These are phyloP conservation scores for Choloepus didactylus DNA, from an alignment of 2,797 vertebrate genomes.

Conservation along the genomic window DNA sequence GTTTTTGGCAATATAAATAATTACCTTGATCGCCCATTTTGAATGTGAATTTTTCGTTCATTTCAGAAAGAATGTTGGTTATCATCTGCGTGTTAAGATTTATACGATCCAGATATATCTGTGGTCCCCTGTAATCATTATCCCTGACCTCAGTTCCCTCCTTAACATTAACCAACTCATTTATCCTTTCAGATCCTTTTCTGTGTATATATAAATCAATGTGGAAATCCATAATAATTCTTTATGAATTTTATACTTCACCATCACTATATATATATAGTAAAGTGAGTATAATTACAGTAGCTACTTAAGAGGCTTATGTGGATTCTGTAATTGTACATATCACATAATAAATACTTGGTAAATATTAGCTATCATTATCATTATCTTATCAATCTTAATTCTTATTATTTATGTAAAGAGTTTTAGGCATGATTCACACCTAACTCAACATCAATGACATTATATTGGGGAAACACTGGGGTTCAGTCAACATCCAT, in stretches of 20 bases:
- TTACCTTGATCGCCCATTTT: conserved; percentile 1
- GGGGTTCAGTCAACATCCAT: neutral
- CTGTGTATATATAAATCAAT: neutral
- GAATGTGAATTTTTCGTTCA: conserved; percentile 60
- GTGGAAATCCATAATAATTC: neutral
- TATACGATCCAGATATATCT: neutral
- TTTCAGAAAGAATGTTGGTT: conserved; percentile 41
- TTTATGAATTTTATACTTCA: neutral
- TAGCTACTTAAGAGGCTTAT: conserved; percentile 11
- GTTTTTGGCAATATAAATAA: conserved; percentile 32
- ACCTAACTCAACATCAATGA: neutral
- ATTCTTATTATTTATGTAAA: conserved; percentile 55
- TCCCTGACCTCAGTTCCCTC: neutral
- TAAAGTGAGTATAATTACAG: neutral
- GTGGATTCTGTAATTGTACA: conserved; percentile 25
- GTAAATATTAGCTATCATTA: conserved; percentile 31
- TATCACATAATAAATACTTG: conserved; percentile 55
- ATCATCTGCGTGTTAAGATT: conserved; percentile 3
- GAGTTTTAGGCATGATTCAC: neutral
- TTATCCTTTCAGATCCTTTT: conserved; percentile 54
- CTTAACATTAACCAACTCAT: neutral
- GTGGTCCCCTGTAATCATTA: neutral
- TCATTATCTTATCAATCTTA: neutral
- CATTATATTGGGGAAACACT: neutral
- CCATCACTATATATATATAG: neutral